These are phyloP conservation scores for Benthosema pterotum DNA, from an alignment of 2,797 vertebrate species.

Conservation along the genomic window DNA sequence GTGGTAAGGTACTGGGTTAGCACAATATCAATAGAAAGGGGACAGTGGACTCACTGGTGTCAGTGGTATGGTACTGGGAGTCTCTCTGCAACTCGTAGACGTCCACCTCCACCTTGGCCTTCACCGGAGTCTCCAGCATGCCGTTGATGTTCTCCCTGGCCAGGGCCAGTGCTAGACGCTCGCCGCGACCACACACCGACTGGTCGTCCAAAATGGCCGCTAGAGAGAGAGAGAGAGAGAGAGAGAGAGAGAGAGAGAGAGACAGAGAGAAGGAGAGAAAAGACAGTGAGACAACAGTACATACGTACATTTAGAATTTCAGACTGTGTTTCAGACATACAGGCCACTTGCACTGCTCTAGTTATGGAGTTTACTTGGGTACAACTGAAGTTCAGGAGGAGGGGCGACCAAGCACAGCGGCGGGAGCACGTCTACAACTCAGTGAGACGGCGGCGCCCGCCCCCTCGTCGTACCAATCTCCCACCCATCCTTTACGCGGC, in stretches of 20 bases:
- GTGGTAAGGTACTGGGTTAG: too few species aligned
- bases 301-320: too few species aligned
- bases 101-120: conserved; percentile 88
- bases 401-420: too few species aligned
- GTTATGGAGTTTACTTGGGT: too few species aligned
- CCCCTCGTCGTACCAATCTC: too few species aligned
- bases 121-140: conserved; percentile 80
- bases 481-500: too few species aligned
- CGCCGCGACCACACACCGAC: conserved; percentile 87
- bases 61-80: conserved; percentile 92
- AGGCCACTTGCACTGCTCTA: too few species aligned
- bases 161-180: conserved; percentile 88
- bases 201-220: conserved; percentile 91
- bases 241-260: not conserved
- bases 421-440: too few species aligned
- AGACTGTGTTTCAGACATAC: too few species aligned
- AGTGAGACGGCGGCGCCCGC: not conserved
- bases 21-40: too few species aligned
- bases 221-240: conserved; percentile 42
- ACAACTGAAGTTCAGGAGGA: too few species aligned
- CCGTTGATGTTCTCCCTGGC: conserved; percentile 91
- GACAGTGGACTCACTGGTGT: conserved; percentile 89
- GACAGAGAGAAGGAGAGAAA: not conserved
- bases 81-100: conserved; percentile 90
- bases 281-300: too few species aligned